phyloP scores from a whole-genome alignment of 2,797 vertebrate species.

The Acanthurus tractus region DNA sequence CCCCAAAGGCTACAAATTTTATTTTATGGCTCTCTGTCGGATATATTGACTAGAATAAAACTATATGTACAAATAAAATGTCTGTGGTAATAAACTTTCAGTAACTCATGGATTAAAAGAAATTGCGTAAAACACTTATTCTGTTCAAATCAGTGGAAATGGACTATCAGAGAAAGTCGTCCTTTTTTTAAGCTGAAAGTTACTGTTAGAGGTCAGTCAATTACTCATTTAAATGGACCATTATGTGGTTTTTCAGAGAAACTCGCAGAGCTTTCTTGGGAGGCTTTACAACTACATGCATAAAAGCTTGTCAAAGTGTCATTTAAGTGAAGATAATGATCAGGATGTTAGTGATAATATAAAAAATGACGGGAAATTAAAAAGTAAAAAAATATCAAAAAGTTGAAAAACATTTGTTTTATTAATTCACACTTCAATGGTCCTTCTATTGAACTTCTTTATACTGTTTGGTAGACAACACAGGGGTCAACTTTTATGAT shows the following conservation, averaged over 20 bases:
- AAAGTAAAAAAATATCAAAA: neutral
- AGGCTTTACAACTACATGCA: neutral
- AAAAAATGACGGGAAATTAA: neutral
- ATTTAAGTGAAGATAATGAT: neutral
- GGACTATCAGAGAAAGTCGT: neutral
- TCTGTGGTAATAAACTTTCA: neutral
- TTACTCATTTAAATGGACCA: neutral
- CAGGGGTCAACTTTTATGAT: neutral
- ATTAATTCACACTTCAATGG: neutral
- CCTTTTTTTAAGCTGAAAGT: neutral
- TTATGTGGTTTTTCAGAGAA: slow-evolving; percentile 10
- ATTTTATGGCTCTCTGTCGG: neutral
- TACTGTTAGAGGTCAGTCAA: neutral
- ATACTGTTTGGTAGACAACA: neutral
- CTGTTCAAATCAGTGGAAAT: neutral
- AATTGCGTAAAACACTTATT: neutral
- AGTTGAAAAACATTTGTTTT: neutral
- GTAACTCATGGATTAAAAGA: neutral
- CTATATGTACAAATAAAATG: neutral
- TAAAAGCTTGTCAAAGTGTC: slow-evolving; percentile 21
- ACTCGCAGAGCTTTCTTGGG: slow-evolving; percentile 1
- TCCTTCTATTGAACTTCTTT: neutral
- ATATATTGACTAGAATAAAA: neutral
- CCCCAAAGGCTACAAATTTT: neutral
- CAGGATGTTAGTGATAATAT: neutral